Evolutionary conservation across 2,797 vertebrate species (phyloP), one percentile per base, ranked within the genome.

Genomic region (Sebastes ruberrimus): DNA sequence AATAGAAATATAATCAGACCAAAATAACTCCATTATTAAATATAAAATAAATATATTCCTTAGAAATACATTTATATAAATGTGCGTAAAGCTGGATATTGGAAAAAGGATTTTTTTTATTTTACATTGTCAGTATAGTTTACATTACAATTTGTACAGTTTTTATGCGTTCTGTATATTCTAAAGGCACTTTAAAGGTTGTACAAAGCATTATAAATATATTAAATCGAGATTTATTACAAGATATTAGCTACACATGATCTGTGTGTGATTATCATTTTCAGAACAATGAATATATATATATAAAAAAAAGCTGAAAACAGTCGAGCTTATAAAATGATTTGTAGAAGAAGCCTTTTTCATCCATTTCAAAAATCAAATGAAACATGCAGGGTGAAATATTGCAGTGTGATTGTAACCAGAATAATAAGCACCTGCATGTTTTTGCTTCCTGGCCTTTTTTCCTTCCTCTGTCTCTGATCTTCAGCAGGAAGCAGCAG

Each of bases 201-300:
- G 84, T 90, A 93, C 87, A 93, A 91, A 89, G 82, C 74, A 87
- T 92, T 90, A 91, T 78, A 91, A 93, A 94, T 97, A 88, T 97
- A 97, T 96, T 97, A 96, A 97, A 97, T 96, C 86, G 93, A 95
- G 93, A 96, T 96, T 96, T 96, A 96, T 96, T 95, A 92, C 95
- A 95, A 96, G 90, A 92, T 95, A 94, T 95, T 95, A 94, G 46
- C 27, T 93, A 95, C 87, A 94, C 95, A 60, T 68, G 61, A 72
- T 60, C 49, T 83, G 46, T 71, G 53, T 73, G 57, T 86, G 62
- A 85, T 89, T 84, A 85, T 78, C 71, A 80, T 33, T 83, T 71
- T 78, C 81, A 82, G 73, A 80, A 91, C 20, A 83, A 82, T 83
- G 38, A 65, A 33, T 35, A 32, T 60, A 32, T 56, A 33, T 33